Percentiles rank a stretch among this genome's conserved stretches.
phyloP scores from a whole-genome alignment of 2,797 vertebrate species.

The Leptoclinus maculatus region DNA sequence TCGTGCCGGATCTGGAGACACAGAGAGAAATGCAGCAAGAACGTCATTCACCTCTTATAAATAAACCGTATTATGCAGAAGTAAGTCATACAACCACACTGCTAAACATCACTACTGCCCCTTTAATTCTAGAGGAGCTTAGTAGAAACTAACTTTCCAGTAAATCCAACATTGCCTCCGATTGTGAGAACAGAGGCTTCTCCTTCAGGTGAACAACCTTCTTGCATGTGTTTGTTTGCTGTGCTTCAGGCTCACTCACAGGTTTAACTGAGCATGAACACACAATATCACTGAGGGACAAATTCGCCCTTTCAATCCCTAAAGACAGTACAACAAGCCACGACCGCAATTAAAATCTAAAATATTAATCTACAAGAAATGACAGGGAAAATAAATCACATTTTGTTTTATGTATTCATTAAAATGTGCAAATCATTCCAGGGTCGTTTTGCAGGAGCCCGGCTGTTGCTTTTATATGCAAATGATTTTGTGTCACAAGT shows the following conservation, averaged over 20 bases:
- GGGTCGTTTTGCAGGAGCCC: neutral
- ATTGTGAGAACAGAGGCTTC: too few species aligned
- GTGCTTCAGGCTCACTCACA: too few species aligned
- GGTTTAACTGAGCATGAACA: neutral
- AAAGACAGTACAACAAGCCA: neutral
- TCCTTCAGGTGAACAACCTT: too few species aligned
- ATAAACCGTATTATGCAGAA: neutral
- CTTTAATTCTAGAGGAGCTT: too few species aligned
- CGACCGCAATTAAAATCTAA: neutral
- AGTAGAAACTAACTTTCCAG: too few species aligned
- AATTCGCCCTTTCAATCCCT: neutral
- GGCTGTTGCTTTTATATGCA: constrained; percentile 4
- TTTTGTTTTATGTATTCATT: too few species aligned
- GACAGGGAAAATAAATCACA: too few species aligned
- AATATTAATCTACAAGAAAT: neutral
- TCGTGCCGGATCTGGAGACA: constrained; percentile 94
- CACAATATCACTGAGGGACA: neutral
- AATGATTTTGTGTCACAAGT: constrained; percentile 6
- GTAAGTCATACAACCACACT: too few species aligned
- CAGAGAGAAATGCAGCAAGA: neutral
- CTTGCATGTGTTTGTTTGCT: too few species aligned
- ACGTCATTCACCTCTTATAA: neutral
- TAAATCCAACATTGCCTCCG: too few species aligned
- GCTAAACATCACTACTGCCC: too few species aligned
- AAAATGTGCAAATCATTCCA: neutral